phyloP scores from a whole-genome alignment of 1,140 invertebrate genomes.

The Agrilus planipennis region DNA sequence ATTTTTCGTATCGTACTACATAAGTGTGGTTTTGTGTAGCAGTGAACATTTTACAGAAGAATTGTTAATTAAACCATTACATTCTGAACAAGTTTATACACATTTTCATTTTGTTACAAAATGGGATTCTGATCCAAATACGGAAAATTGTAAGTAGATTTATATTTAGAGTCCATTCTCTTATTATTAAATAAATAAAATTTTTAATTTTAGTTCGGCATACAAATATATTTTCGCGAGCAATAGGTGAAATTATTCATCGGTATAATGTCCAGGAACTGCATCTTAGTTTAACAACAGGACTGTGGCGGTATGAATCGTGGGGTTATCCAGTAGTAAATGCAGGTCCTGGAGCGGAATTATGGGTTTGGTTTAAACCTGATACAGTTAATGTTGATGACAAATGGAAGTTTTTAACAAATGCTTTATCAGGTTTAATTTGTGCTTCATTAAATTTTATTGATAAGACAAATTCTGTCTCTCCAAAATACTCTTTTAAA shows the following conservation, averaged over 20 bases:
- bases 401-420: constrained; percentile 78
- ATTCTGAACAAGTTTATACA: constrained; percentile 65
- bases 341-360: constrained; percentile 83
- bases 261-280: constrained; percentile 79
- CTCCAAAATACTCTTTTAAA: constrained; percentile 69
- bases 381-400: constrained; percentile 50
- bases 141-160: constrained; percentile 46
- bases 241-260: constrained; percentile 80
- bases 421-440: constrained; percentile 82
- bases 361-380: constrained; percentile 80
- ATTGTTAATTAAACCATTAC: constrained; percentile 64
- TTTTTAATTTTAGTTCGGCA: constrained; percentile 54
- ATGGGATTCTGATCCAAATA: constrained; percentile 46
- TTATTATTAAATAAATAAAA: constrained; percentile 9
- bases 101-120: constrained; percentile 78
- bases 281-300: constrained; percentile 83
- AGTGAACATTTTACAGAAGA: constrained; percentile 61
- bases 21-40: too few relatives aligned
- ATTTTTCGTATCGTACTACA: too few relatives aligned
- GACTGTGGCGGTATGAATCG: constrained; percentile 80
- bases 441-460: constrained; percentile 96
- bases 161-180: constrained; percentile 12
- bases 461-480: constrained; percentile 74
- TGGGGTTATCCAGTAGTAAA: constrained; percentile 87
- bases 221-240: constrained; percentile 78